Conservation (phyloP, 2,888 invertebrate genomes). For the Heliconius erato region DNA sequence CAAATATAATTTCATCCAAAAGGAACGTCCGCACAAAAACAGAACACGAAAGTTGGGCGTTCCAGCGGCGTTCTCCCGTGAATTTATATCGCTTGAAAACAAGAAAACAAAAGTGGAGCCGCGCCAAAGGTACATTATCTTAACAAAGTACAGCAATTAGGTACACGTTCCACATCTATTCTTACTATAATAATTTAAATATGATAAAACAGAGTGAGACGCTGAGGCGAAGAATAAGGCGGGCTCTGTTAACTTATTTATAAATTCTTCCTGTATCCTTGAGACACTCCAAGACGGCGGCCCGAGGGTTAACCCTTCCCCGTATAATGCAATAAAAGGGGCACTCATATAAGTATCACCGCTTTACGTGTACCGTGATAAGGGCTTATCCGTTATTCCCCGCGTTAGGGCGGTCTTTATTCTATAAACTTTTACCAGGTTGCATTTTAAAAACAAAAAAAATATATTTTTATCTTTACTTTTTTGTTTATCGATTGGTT, state of each 20-base stretch:
- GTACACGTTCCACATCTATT: constrained; percentile 84
- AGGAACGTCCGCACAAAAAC: constrained; percentile 81
- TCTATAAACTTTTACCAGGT: constrained; percentile 44
- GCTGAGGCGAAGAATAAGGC: constrained; percentile 80
- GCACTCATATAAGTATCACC: constrained; percentile 84
- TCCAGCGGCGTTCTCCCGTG: constrained; percentile 72
- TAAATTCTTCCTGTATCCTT: constrained; percentile 78
- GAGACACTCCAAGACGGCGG: constrained; percentile 67
- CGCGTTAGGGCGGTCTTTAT: constrained; percentile 71
- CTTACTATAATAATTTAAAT: constrained; percentile 86
- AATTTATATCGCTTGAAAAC: constrained; percentile 83
- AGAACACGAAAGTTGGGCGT: constrained; percentile 81
- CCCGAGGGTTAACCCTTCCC: constrained; percentile 75
- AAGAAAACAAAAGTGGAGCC: constrained; percentile 85
- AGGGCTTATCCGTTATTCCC: constrained; percentile 80
- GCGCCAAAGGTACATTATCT: constrained; percentile 86
- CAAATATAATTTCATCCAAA: constrained; percentile 77
- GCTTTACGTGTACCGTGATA: constrained; percentile 79
- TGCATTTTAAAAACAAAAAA: neutral
- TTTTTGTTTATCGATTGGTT: too few relatives aligned
- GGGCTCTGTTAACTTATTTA: constrained; percentile 83
- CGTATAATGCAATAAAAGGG: constrained; percentile 85
- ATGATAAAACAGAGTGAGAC: constrained; percentile 85
- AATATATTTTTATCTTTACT: too few relatives aligned
- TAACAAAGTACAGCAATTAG: constrained; percentile 86